These are phyloP conservation scores for Elysia crispata DNA, from an alignment of 2,888 invertebrate genomes.

Conservation along the genomic window DNA sequence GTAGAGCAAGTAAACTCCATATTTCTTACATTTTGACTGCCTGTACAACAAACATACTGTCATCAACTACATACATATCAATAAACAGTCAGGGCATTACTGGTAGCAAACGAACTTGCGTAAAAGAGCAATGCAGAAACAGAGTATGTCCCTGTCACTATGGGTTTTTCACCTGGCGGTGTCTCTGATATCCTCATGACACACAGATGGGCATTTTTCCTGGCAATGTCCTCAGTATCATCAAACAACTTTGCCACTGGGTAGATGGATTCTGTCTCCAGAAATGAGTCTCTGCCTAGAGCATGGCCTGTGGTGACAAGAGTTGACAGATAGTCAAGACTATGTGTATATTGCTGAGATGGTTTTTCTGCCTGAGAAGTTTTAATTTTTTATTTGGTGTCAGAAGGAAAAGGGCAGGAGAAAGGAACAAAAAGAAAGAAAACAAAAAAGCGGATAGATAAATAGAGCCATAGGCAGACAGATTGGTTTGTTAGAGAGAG, in stretches of 20 bases:
- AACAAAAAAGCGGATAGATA: too few species aligned
- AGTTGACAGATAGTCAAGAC: too few species aligned
- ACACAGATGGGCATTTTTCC: conserved; percentile 76
- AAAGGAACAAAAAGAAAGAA: too few species aligned
- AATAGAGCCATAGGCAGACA: too few species aligned
- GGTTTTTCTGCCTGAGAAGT: too few species aligned
- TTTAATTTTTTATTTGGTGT: too few species aligned
- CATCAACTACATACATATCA: background rate
- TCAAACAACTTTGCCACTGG: conserved; percentile 75
- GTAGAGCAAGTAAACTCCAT: too few species aligned
- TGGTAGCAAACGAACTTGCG: background rate
- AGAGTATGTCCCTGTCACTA: background rate
- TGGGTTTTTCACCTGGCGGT: conserved; percentile 65
- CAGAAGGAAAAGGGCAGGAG: too few species aligned
- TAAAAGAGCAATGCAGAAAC: background rate
- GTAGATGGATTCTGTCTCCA: conserved; percentile 71
- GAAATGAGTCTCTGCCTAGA: conserved; percentile 76
- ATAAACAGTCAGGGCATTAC: background rate
- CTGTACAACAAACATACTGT: background rate
- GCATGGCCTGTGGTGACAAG: conserved; percentile 69
- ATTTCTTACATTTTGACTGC: too few species aligned
- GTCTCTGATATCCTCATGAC: conserved; percentile 76
- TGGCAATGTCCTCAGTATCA: conserved; percentile 74
- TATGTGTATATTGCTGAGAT: too few species aligned
- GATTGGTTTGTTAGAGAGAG: too few species aligned